Base-by-base conservation (phyloP, 2,113 vertebrate genomes). In the Anarrhichthys ocellatus region DNA sequence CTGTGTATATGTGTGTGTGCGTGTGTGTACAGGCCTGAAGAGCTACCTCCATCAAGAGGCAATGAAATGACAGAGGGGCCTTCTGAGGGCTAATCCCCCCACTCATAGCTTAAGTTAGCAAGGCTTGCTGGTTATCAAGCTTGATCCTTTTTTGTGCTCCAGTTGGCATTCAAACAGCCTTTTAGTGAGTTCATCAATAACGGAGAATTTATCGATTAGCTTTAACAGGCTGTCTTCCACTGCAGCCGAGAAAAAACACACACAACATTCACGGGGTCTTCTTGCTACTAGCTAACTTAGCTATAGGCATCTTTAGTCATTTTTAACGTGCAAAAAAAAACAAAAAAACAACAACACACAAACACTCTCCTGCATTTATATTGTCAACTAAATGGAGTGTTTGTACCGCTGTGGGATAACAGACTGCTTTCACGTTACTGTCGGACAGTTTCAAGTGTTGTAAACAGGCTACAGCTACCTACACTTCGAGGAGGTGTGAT, bases 61-160 rank as follows among this genome's bases (percentile, higher is more conserved):
- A 84, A 38, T 71, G 81, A 84, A 80, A 80, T 89, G 83, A 87
- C 85, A 86, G 34, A 34, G 87, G 89, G 93, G 91, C 90, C 90
- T 93, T 91, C 67, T 9, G 75, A 78, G 69, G 86, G 91, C 84
- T 93, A 91, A 91, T 88, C 87, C 88, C 91, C 6, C 24, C 62
- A 7, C 13, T 69, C 71, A 84, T 5, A 65, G 90, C 91, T 91
- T 91, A 84, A 87, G 83, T 89, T 94, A 94, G 92, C 92, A 80
- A 65, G 46, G 81, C 84, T 91, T 89, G 65, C 81, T 80, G 74
- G 42, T 72, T 82, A 85, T 36, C 80, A 64, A 63, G 78, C 56
- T 34, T 73, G 34, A 78, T 58, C 44, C 59, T 29, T 52, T 52
- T 34, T 29, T 34, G 54, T 64, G 54, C 66, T 64, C 34, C 73